Evolutionary conservation across 2,888 invertebrate genomes (phyloP).

Genomic region (Hedya salicella): DNA sequence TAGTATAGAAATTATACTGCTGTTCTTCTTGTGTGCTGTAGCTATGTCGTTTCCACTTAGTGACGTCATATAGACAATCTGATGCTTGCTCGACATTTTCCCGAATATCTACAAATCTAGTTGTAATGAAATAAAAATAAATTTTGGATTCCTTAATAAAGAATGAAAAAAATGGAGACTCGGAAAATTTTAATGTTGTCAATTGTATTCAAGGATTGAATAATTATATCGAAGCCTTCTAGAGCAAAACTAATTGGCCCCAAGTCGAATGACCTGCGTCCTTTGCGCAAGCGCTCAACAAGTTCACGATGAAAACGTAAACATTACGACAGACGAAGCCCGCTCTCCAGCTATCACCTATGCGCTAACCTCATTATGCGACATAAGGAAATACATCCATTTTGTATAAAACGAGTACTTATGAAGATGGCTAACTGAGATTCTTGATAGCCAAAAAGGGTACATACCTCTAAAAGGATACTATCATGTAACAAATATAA

Average conservation of each 20-base stretch:
- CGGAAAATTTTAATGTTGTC: no score
- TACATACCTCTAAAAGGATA: constrained; percentile 12
- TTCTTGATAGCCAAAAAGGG: constrained; percentile 36
- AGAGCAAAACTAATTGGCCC: neutral
- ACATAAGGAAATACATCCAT: constrained; percentile 30
- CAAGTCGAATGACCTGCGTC: constrained; percentile 7
- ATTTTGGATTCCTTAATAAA: no score
- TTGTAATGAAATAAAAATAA: no score
- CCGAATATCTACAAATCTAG: no score
- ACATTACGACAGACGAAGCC: constrained; percentile 27
- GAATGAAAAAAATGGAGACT: no score
- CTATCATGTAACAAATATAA: neutral
- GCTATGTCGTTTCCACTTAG: no score
- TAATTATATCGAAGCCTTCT: neutral
- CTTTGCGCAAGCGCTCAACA: constrained; percentile 30
- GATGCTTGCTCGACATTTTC: no score
- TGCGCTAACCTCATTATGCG: constrained; percentile 19
- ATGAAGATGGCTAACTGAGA: constrained; percentile 33
- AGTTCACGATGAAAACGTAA: constrained; percentile 38
- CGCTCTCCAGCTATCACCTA: constrained; percentile 21
- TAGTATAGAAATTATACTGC: no score
- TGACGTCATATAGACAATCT: no score
- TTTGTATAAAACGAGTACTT: constrained; percentile 15
- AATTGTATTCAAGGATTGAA: neutral
- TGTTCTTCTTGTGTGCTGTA: no score